Evolutionary conservation across 2,888 invertebrate genomes (phyloP).

Genomic region (Calameuta idolon): DNA sequence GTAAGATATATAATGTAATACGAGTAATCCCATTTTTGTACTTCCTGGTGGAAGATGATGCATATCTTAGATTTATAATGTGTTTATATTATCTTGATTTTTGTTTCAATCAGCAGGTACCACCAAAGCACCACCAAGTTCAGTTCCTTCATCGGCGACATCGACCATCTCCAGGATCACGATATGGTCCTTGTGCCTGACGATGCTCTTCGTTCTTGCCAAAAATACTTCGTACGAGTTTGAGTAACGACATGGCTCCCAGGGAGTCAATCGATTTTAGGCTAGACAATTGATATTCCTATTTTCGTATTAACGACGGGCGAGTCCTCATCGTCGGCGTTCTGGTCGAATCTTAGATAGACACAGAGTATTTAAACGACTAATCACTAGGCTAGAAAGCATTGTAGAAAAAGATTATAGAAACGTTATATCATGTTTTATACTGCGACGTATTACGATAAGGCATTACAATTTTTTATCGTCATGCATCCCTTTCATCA

Average conservation of each 20-base stretch:
- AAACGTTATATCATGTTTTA: not conserved
- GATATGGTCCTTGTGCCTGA: not conserved
- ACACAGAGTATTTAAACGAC: constrained; percentile 8
- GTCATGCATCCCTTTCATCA: not conserved
- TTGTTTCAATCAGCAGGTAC: constrained; percentile 24
- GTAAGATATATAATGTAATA: constrained; percentile 30
- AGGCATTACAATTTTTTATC: not conserved
- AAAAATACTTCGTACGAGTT: not conserved
- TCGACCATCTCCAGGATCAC: not conserved
- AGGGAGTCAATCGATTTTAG: constrained; percentile 9
- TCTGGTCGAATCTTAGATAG: not conserved
- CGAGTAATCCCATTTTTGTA: not conserved
- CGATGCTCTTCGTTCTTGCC: not conserved
- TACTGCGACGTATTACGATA: not conserved
- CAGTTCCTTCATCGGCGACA: constrained; percentile 21
- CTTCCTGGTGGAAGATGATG: not conserved
- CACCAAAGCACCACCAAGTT: constrained; percentile 32
- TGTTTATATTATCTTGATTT: not conserved
- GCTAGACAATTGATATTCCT: constrained; percentile 27
- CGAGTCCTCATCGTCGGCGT: not conserved
- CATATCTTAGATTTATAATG: not conserved
- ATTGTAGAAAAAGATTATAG: not conserved
- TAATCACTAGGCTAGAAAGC: not conserved
- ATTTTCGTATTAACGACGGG: constrained; percentile 27
- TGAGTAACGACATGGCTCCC: not conserved